A percentile compares a stretch with the other conserved stretches of the same genome.
phyloP scores from a whole-genome alignment of 2,113 vertebrate genomes.

The Pardalotus punctatus region DNA sequence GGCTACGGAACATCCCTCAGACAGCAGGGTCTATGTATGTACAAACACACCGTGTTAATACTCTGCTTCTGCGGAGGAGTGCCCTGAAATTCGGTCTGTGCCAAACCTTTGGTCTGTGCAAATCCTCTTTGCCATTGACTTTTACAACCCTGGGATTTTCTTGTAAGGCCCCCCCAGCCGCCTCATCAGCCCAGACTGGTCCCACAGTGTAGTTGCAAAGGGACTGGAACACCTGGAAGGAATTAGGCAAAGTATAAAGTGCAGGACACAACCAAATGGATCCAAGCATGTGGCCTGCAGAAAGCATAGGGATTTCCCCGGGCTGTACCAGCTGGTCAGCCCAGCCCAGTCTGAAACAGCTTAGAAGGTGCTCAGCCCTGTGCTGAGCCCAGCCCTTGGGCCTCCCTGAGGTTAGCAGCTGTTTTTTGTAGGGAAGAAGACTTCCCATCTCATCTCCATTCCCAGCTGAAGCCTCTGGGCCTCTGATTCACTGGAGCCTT shows the following conservation, averaged over 20 bases:
- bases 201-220: not conserved
- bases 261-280: not conserved
- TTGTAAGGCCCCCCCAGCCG: not conserved
- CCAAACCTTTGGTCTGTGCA: not conserved
- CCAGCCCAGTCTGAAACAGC: not conserved
- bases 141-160: not conserved
- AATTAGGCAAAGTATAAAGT: not conserved
- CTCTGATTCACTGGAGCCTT: not conserved
- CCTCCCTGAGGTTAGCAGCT: not conserved
- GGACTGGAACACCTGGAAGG: not conserved
- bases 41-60: not conserved
- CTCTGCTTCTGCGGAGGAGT: not conserved
- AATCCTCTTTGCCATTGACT: not conserved
- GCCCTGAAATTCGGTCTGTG: not conserved
- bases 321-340: not conserved
- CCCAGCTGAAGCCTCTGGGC: not conserved
- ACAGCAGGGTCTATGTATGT: not conserved
- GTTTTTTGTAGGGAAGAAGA: rapidly evolving
- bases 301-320: not conserved
- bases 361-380: not conserved
- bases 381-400: not conserved
- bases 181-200: not conserved
- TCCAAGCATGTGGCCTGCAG: not conserved
- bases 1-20: not conserved
- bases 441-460: rapidly evolving